Evolutionary conservation across 1,140 invertebrate genomes (phyloP).

Genomic region (Danaus melanippus): DNA sequence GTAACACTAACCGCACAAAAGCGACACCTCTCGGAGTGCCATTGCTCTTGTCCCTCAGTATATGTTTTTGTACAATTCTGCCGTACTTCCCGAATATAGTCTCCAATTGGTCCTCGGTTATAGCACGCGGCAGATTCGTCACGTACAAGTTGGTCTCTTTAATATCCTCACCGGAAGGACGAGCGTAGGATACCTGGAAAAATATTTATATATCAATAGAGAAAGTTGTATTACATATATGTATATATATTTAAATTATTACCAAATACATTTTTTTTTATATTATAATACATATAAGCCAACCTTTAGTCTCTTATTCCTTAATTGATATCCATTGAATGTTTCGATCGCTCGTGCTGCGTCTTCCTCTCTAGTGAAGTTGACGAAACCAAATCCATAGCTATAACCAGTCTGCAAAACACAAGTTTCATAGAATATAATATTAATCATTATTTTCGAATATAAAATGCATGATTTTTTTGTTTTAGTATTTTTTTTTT

Average conservation of each 20-base stretch:
- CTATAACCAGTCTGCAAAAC: constrained; percentile 89
- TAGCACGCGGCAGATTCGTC: constrained; percentile 89
- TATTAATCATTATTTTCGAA: not conserved
- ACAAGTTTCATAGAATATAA: not conserved
- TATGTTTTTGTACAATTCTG: constrained; percentile 91
- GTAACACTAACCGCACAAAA: constrained; percentile 84
- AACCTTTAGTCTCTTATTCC: constrained; percentile 88
- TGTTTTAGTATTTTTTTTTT: no score
- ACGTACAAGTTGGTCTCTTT: constrained; percentile 97
- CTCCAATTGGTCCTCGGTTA: constrained; percentile 86
- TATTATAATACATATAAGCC: no score
- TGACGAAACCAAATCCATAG: constrained; percentile 97
- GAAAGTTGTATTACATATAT: not conserved
- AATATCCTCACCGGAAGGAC: constrained; percentile 92
- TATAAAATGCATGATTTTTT: no score
- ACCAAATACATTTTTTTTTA: constrained; percentile 10
- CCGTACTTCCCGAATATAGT: constrained; percentile 90
- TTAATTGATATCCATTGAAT: constrained; percentile 90
- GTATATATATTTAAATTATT: no score
- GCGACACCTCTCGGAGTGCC: constrained; percentile 90
- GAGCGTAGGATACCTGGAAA: constrained; percentile 88
- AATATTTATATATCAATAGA: constrained; percentile 1
- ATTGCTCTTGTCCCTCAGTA: constrained; percentile 89
- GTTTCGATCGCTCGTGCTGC: constrained; percentile 88
- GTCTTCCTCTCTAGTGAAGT: constrained; percentile 89